Evolutionary conservation across 2,888 invertebrate species (phyloP).

Genomic region (Ectropis crepuscularia): DNA sequence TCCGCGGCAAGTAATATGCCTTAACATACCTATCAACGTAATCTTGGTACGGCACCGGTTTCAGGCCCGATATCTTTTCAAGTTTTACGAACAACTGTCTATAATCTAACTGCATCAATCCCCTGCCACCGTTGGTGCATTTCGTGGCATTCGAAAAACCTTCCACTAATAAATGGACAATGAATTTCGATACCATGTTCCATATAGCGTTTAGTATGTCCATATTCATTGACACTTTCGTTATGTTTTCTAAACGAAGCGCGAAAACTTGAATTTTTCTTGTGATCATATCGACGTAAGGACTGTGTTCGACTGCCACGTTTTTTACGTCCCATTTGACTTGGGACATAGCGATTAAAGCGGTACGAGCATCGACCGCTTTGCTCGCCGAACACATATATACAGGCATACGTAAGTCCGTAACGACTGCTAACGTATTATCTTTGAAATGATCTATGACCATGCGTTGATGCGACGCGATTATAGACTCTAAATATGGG

Average conservation of each 20-base stretch:
- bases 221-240: constrained; percentile 88
- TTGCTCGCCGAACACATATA: constrained; percentile 94
- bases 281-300: constrained; percentile 92
- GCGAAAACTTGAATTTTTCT: constrained; percentile 91
- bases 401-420: constrained; percentile 92
- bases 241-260: constrained; percentile 90
- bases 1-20: constrained; percentile 96
- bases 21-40: constrained; percentile 98
- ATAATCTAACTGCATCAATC: constrained; percentile 98
- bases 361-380: constrained; percentile 90
- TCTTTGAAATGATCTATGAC: constrained; percentile 89
- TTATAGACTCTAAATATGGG: constrained; percentile 93
- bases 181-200: constrained; percentile 94
- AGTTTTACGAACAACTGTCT: constrained; percentile 96
- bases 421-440: constrained; percentile 89
- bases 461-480: constrained; percentile 88
- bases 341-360: constrained; percentile 94
- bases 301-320: constrained; percentile 96
- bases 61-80: constrained; percentile 92
- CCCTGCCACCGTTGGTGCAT: constrained; percentile 98
- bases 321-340: constrained; percentile 98
- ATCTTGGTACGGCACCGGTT: constrained; percentile 94
- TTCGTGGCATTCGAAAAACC: constrained; percentile 96
- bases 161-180: constrained; percentile 95
- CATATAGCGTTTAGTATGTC: constrained; percentile 90